Evolutionary conservation across 1,140 invertebrate species (phyloP), one percentile per base, ranked within the genome.

Genomic region (Formica exsecta): DNA sequence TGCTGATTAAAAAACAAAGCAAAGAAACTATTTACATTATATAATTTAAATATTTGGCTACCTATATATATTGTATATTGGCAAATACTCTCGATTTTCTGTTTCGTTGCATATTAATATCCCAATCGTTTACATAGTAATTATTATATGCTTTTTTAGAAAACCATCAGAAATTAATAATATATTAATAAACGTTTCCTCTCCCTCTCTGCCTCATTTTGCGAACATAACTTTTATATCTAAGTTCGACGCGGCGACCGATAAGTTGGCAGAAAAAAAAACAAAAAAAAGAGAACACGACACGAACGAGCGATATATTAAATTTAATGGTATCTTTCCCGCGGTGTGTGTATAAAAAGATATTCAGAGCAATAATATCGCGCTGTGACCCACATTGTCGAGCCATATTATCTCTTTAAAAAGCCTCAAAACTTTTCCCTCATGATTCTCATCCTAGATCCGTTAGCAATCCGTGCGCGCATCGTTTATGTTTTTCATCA

Each of bases 361-460:
- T 83, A 88, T 86, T 75, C 38, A 38, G 2, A 61, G n/a, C 54
- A 61, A 86, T 51, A 79, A 76, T 88, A 68, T 19, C 22, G n/a
- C 38, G 19, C 68, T 44, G 11, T 81, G 64, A 81, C 83, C 87
- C 57, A 89, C 32, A 89, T 86, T 13, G 54, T 54, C 54, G 48
- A 25, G 48, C 38, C 25, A 16, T 81, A 89, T 89, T 88, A 89
- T 89, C 66, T 80, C 48, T 88, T 81, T 80, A 88, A 88, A 89
- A 88, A 89, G 81, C 44, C 29, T 62, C 70, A 57, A 71, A 80
- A 80, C 57, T 66, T 62, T 48, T 62, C 73, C 64, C 54, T 29
- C 85, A 38, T 44, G 87, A 70, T 44, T 73, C 68, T 73, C 79
- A 71, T 13, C 19, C 79, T 36, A 86, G 81, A 86, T 81, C 84